phyloP scores from a whole-genome alignment of 2,888 invertebrate genomes.

The Drosophila paranaensis region DNA sequence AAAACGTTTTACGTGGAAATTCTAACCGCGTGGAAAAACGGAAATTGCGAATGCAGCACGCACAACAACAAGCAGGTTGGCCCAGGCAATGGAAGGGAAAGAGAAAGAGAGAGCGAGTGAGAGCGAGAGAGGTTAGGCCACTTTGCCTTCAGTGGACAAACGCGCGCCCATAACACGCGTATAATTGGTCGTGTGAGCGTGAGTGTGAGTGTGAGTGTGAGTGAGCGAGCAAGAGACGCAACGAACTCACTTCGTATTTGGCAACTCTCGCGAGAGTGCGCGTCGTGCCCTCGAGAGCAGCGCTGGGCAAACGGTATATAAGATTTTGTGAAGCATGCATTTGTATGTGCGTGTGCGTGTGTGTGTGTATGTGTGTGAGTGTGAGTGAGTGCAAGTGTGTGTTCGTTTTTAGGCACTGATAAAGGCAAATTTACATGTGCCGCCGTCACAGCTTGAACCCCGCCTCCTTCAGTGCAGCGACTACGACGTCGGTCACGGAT shows the following conservation, averaged over 20 bases:
- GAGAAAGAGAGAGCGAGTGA: neutral
- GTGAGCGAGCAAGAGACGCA: conserved; percentile 23
- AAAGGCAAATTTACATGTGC: conserved; percentile 72
- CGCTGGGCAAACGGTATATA: conserved; percentile 59
- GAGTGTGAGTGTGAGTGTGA: neutral
- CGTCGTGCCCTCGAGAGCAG: conserved; percentile 63
- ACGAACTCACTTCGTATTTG: conserved; percentile 47
- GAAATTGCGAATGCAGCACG: conserved; percentile 55
- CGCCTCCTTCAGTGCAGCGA: conserved; percentile 17
- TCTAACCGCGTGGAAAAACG: conserved; percentile 52
- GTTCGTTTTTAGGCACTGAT: conserved; percentile 65
- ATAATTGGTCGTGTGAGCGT: conserved; percentile 4
- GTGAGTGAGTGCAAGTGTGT: conserved; percentile 8
- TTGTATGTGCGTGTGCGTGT: conserved; percentile 21
- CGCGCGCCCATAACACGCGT: conserved; percentile 23
- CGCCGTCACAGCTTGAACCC: conserved; percentile 25
- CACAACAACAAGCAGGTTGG: conserved; percentile 46
- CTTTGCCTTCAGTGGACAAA: conserved; percentile 37
- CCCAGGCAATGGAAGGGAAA: conserved; percentile 11
- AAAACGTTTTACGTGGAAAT: conserved; percentile 52
- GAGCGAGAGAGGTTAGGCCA: neutral
- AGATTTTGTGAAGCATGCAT: conserved; percentile 48
- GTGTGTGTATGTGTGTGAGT: neutral
- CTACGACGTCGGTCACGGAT: conserved; percentile 67
- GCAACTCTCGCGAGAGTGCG: conserved; percentile 64